Conservation (phyloP, 2,797 vertebrate genomes). For the Sebastes diploproa region DNA sequence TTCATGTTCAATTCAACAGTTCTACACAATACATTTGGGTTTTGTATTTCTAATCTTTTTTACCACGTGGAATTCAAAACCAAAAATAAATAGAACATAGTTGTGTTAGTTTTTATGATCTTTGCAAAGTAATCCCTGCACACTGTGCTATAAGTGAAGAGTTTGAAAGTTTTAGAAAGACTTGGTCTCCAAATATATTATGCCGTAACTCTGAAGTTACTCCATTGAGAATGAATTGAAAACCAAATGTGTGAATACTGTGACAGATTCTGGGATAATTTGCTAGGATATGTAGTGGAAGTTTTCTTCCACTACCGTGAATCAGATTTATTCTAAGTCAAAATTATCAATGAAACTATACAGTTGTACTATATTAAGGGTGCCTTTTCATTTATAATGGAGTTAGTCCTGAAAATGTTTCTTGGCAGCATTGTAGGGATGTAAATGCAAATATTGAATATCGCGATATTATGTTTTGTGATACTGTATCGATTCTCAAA, state of each 20-base stretch:
- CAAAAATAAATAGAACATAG: background rate
- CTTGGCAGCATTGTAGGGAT: background rate
- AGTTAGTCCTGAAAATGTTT: background rate
- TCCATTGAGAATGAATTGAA: constrained; percentile 14
- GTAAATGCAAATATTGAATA: no score
- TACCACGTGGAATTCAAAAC: background rate
- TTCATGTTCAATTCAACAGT: background rate
- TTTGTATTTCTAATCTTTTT: constrained; percentile 13
- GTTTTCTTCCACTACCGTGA: background rate
- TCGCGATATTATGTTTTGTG: no score
- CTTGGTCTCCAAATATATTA: background rate
- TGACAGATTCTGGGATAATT: background rate
- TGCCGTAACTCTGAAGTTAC: background rate
- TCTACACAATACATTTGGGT: background rate
- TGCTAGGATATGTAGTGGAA: background rate
- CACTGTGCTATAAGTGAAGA: background rate
- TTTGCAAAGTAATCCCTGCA: constrained; percentile 4
- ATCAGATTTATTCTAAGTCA: background rate
- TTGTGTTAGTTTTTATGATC: background rate
- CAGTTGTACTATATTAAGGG: background rate
- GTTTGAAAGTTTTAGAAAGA: constrained; percentile 2
- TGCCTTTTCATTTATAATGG: background rate
- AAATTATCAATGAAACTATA: background rate
- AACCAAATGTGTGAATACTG: background rate
- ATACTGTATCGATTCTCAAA: no score